These are phyloP conservation scores for Cyclargus thomasi DNA, from an alignment of 1,140 invertebrate species.

Conservation along the genomic window DNA sequence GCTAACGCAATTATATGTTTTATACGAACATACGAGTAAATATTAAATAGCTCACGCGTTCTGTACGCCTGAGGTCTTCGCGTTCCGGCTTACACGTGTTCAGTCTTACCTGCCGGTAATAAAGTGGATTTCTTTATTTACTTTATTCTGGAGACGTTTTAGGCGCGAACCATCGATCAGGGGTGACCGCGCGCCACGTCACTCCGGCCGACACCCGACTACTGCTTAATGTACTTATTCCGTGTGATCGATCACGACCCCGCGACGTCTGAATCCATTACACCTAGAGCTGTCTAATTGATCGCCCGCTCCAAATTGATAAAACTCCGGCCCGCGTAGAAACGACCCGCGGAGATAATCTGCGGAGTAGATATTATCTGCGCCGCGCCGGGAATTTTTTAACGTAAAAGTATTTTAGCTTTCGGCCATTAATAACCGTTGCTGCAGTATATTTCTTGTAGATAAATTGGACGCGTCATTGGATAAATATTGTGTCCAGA, in stretches of 20 bases:
- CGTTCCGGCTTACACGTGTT: not conserved
- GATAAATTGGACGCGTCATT: not conserved
- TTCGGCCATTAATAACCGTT: not conserved
- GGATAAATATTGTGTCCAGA: not conserved
- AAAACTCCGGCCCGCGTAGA: slow-evolving; percentile 28
- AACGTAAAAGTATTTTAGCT: not conserved
- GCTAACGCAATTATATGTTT: not conserved
- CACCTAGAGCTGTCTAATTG: slow-evolving; percentile 59
- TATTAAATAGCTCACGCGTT: not conserved
- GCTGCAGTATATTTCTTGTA: not conserved
- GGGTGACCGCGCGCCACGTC: slow-evolving; percentile 31
- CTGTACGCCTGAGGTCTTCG: not conserved
- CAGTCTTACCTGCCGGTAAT: not conserved
- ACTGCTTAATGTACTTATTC: slow-evolving; percentile 57
- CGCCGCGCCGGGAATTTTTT: not conserved
- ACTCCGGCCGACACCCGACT: slow-evolving; percentile 28
- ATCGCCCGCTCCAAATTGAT: slow-evolving; percentile 54
- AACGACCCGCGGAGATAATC: slow-evolving; percentile 25
- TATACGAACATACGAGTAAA: not conserved
- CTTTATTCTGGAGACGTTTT: not conserved
- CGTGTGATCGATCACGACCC: slow-evolving; percentile 55
- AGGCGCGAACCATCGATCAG: slow-evolving; percentile 47
- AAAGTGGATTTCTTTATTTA: not conserved
- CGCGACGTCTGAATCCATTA: slow-evolving; percentile 61
- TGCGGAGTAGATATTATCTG: slow-evolving; percentile 16